A percentile compares a stretch with the other conserved stretches of the same genome.
phyloP scores from a whole-genome alignment of 2,797 vertebrate genomes.

The Myotis myotis region DNA sequence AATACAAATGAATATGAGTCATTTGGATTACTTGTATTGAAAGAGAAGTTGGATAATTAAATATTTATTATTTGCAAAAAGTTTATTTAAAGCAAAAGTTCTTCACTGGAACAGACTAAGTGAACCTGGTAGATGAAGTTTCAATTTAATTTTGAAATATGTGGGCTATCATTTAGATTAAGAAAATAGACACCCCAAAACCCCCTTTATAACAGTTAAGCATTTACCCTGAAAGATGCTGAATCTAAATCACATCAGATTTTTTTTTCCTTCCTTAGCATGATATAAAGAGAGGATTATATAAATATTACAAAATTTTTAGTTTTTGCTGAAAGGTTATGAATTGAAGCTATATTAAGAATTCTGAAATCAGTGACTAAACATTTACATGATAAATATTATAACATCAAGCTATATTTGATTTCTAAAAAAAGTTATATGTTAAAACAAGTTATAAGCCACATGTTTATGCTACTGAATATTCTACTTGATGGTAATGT shows the following conservation, averaged over 20 bases:
- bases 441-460: background rate
- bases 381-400: background rate
- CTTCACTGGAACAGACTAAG: background rate
- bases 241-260: background rate
- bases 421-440: background rate
- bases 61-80: background rate
- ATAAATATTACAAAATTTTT: background rate
- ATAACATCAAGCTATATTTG: background rate
- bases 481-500: background rate
- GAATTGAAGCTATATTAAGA: background rate
- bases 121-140: background rate
- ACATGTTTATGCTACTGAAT: background rate
- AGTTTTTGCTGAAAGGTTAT: background rate
- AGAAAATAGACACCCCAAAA: background rate
- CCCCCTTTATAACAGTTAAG: background rate
- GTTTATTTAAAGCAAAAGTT: background rate
- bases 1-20: conserved; percentile 36
- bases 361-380: background rate
- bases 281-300: background rate
- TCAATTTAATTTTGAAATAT: background rate
- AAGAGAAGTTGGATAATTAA: background rate
- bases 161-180: background rate
- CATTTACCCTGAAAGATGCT: background rate
- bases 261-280: background rate
- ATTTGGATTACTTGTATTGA: conserved; percentile 55